Evolutionary conservation across 2,888 invertebrate species (phyloP).

Genomic region (Pristionchus arcanus): DNA sequence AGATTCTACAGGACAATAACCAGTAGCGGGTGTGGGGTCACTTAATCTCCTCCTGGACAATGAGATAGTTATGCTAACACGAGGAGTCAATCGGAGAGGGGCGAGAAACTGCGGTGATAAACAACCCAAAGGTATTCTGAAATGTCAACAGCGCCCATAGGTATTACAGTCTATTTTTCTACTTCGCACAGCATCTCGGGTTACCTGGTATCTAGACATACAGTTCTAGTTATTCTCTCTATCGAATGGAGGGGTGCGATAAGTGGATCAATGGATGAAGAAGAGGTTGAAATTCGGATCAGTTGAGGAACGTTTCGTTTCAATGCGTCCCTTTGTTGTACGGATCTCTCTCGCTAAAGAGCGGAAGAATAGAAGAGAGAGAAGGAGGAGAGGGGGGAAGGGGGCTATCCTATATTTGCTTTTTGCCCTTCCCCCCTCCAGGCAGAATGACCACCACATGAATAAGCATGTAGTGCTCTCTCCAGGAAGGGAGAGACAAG

Average conservation of each 20-base stretch:
- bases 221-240: neutral
- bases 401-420: constrained; percentile 50
- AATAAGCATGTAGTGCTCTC: constrained; percentile 26
- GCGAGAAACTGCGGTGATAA: neutral
- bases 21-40: neutral
- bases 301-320: neutral
- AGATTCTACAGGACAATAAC: neutral
- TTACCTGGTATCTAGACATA: neutral
- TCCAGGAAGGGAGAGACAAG: neutral
- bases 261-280: neutral
- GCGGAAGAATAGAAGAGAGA: constrained; percentile 30
- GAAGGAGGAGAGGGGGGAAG: neutral
- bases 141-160: neutral
- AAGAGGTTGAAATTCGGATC: neutral
- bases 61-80: constrained; percentile 12
- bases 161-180: neutral
- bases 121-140: neutral
- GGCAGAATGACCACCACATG: constrained; percentile 41
- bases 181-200: neutral
- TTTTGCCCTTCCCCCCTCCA: constrained; percentile 36
- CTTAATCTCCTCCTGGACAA: neutral
- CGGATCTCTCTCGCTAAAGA: constrained; percentile 38
- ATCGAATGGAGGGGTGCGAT: neutral
- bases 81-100: neutral
- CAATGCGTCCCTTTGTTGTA: neutral